Evolutionary conservation across 2,888 invertebrate genomes (phyloP), one percentile per base, ranked within the genome.

Genomic region (Nipponacmea schrenckii): DNA sequence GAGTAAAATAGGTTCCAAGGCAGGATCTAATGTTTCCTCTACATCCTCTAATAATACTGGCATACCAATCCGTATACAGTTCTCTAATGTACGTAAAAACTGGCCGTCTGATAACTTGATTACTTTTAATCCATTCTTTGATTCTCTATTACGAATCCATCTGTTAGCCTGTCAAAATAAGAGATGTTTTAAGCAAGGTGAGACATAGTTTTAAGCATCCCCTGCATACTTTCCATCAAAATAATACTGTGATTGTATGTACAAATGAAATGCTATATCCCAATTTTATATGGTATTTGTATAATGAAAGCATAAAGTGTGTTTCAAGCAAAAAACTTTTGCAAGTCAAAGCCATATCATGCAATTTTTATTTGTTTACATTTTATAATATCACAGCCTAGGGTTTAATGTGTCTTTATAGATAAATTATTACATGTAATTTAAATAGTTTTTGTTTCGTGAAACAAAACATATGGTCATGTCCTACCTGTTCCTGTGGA

Each of bases 1-100:
- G 62, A 94, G 79, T 17, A 90, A 80, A 24, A 90, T 80, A 0
- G 89, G 89, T 72, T 90, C 89, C 66, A 89, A 79, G n/a, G 89
- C 85, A 1, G 89, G 89, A 73, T 90, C 90, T 24, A 90, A 78
- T 10, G 77, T 78, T 77, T 90, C 89, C 12, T 85, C 88, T 3
- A 89, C 71, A 71, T 89, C 89, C 74, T 89, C 89, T 77, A 89
- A 78, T n/a, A 89, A 78, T 3, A 89, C 87, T 0, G 89, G 89
- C 87, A 88, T 87, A 27, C 90, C 90, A 70, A 89, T 86, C 67
- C 89, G 85, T 70, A 89, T 89, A 81, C 88, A 88, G 79, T 88
- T 88, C 81, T 90, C 89, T 67, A 90, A 79, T 0, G 88, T 89
- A 15, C 89, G 77, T 68, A 90, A 78, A 78, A 89, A 89, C 64